phyloP scores from a whole-genome alignment of 2,113 vertebrate species.

The Calypte anna region DNA sequence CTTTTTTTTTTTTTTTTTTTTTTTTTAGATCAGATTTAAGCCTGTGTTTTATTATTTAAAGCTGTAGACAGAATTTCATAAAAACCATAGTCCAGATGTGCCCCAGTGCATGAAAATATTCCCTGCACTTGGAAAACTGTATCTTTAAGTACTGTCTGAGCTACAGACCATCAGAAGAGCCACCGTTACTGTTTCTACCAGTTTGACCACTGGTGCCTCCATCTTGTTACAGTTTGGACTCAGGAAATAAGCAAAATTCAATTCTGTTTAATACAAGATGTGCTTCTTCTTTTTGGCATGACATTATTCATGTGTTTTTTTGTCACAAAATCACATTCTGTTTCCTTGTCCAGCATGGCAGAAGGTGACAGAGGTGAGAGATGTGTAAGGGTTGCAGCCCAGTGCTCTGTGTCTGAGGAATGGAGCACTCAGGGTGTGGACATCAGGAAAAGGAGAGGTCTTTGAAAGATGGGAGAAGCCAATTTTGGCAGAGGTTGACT shows the following conservation, averaged over 20 bases:
- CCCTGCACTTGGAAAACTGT: neutral
- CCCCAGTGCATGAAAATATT: neutral
- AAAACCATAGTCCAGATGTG: neutral
- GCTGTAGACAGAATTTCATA: neutral
- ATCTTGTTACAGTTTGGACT: neutral
- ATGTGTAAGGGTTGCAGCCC: neutral
- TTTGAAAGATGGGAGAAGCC: neutral
- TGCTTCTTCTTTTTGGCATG: neutral
- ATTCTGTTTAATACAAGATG: neutral
- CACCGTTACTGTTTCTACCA: neutral
- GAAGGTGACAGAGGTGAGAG: neutral
- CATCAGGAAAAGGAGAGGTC: neutral
- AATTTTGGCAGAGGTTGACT: neutral
- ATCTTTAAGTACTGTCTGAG: neutral
- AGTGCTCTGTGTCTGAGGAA: neutral
- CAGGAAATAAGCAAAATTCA: neutral
- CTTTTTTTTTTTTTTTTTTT: too few relatives aligned
- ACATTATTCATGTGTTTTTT: neutral
- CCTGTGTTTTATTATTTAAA: neutral
- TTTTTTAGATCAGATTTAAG: neutral
- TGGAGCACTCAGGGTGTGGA: neutral
- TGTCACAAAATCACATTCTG: neutral
- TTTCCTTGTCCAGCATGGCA: neutral
- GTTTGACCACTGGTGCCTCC: accelerated
- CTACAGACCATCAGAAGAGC: neutral